Conservation (phyloP, 2,888 invertebrate species). For the Drosophila robusta region DNA sequence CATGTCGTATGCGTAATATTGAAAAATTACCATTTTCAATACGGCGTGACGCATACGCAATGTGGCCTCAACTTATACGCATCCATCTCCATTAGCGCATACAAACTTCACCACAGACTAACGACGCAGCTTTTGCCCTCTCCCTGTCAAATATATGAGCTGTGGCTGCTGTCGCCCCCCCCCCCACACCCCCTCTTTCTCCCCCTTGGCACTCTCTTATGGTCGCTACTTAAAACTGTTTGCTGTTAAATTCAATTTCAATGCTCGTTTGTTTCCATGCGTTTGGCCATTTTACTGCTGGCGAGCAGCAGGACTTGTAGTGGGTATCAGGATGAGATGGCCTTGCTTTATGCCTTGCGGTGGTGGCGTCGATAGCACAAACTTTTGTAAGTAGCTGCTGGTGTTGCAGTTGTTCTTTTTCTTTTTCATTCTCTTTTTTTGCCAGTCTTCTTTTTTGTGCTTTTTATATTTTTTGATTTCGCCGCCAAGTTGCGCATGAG, state of each 20-base stretch:
- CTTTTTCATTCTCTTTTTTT: constrained; percentile 14
- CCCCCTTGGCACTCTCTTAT: constrained; percentile 11
- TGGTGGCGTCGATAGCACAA: constrained; percentile 53
- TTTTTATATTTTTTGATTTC: constrained; percentile 50
- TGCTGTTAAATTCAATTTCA: constrained; percentile 81
- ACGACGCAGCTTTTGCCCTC: constrained; percentile 26
- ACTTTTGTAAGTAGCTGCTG: constrained; percentile 67
- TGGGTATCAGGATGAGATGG: constrained; percentile 44
- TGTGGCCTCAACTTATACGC: constrained; percentile 45
- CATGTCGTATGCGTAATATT: constrained; percentile 66
- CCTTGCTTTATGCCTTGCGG: constrained; percentile 73
- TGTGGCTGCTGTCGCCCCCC: constrained; percentile 1
- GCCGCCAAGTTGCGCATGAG: constrained; percentile 76
- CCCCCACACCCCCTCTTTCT: neutral
- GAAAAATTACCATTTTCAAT: constrained; percentile 70
- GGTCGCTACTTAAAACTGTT: constrained; percentile 73
- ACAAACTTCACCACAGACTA: constrained; percentile 61
- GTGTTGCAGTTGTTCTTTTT: constrained; percentile 42
- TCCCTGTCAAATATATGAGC: constrained; percentile 10
- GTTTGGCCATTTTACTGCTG: constrained; percentile 61
- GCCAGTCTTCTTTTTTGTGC: constrained; percentile 9
- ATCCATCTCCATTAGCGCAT: constrained; percentile 78
- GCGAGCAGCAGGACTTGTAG: constrained; percentile 20
- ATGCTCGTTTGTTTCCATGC: constrained; percentile 78
- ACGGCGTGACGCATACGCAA: constrained; percentile 59